Evolutionary conservation across 2,113 vertebrate species (phyloP).

Genomic region (Eublepharis macularius): DNA sequence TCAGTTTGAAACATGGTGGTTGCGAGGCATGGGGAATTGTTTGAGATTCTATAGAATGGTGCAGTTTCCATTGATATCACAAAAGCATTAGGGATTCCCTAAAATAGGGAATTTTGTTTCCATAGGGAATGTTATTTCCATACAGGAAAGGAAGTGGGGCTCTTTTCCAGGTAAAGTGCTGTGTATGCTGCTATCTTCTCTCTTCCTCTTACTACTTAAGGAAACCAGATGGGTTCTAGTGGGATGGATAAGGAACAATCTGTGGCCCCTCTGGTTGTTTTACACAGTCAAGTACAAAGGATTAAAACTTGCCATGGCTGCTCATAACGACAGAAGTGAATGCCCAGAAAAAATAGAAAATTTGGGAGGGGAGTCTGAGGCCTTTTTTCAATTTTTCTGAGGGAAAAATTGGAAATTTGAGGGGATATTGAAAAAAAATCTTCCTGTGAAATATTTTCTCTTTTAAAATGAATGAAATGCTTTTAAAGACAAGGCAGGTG

Average conservation of each 20-base stretch:
- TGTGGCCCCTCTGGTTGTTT: neutral
- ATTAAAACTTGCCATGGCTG: neutral
- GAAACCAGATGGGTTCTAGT: neutral
- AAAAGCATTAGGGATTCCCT: neutral
- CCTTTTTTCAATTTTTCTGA: too few relatives aligned
- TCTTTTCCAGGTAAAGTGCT: neutral
- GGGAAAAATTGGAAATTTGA: too few relatives aligned
- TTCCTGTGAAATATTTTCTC: too few relatives aligned
- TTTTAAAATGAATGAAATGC: too few relatives aligned
- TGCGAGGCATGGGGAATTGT: neutral
- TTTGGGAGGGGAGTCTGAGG: too few relatives aligned
- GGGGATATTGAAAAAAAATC: too few relatives aligned
- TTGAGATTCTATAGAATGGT: neutral
- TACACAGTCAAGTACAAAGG: neutral
- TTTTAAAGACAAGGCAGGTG: too few relatives aligned
- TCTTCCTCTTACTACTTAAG: neutral
- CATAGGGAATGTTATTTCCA: neutral
- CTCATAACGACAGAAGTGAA: neutral
- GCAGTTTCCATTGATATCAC: neutral
- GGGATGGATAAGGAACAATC: rapidly evolving
- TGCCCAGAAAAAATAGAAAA: too few relatives aligned
- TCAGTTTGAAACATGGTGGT: neutral
- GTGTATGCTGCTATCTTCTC: too few relatives aligned
- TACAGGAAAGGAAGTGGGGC: neutral
- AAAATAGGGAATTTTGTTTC: neutral